Base-by-base conservation (phyloP, 2,113 vertebrate species). In the Delphinus delphis region DNA sequence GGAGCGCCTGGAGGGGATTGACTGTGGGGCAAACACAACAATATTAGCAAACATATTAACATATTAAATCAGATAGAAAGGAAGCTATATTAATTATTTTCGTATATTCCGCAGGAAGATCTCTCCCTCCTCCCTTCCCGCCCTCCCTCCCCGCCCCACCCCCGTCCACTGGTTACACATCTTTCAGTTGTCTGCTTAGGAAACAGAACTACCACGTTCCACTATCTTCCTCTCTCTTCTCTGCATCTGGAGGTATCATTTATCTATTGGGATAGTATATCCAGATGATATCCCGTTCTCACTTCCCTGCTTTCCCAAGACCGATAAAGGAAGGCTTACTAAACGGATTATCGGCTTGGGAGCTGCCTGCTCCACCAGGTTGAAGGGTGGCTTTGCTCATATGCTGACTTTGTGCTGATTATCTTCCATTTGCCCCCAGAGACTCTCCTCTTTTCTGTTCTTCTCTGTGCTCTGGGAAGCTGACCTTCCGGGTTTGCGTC, bases 41-140 rank as follows among this genome's bases (percentile, higher is more conserved):
- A 62, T 89, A 73, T 83, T 63, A 79, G 62, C 28, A 74, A 80
- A 63, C 23, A 13, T 80, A 36, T 33, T 31, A 23, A 58, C 23
- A 47, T 38, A 50, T n/a, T 80, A 63, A 60, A 83, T 82, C 53
- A 60, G 20, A 88, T 10, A 76, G 36, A 95, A 91, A 79, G 58
- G 50, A 86, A 87, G 58, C 31, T 53, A 28, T 65, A 33, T 76
- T 81, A 71, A 85, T 86, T 87, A 62, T 79, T 73, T 86, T 80
- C 47, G 65, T 67, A 36, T n/a, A 26, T n/a, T 77, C 36, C 50
- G 70, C 41, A 81, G 10, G 68, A 93, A 92, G 17, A 53, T 67
- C 44, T 80, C 71, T 76, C 23, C 13, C 38, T 31, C 15, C 18
- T 5, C 20, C 12, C n/a, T 58, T 38, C 26, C 14, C 25, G 0